Evolutionary conservation across 2,888 invertebrate genomes (phyloP), one percentile per base, ranked within the genome.

Genomic region (Microctonus aethiopoides): DNA sequence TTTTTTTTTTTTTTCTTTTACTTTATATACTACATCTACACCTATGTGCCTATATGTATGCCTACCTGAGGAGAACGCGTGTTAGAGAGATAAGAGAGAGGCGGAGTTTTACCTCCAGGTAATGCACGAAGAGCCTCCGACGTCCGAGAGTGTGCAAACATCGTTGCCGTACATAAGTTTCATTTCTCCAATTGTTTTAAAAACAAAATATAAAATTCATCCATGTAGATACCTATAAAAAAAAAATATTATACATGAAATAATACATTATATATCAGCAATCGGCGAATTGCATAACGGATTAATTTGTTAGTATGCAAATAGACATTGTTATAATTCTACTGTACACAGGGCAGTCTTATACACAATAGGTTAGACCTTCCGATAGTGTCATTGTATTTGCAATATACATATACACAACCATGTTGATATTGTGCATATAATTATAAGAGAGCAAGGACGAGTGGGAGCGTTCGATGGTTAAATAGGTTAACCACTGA

Each of bases 401-500:
- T 22, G 24, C 24, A 41, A 24, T 36, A 39, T 61, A 46, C 46
- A 3, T 46, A 46, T 16, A 20, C 9, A 16, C 9, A 46, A 16
- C 1, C 5, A 39, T 39, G n/a, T 39, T 1, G 4, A 39, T 46
- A 46, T 46, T 39, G 13, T n/a, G 16, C 16, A 20, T 16, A 46
- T 46, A 46, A 46, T 46, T 46, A 46, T 46, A 65, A 56, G 65
- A 39, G 65, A 65, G 65, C 65, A 65, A 65, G 65, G 65, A 65
- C 65, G 56, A 54, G 56, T 56, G 70, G 66, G 70, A 60, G 66
- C 62, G 70, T 66, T 67, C 41, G 41, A 67, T 70, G 69, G 65
- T 70, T 70, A 70, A 70, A 70, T 70, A 66, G 70, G 70, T 66
- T 66, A 70, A 70, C 70, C 70, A 62, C 66, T 32, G 56, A 66